These are phyloP conservation scores for Empidonax traillii DNA, from an alignment of 2,113 vertebrate genomes.

Conservation along the genomic window DNA sequence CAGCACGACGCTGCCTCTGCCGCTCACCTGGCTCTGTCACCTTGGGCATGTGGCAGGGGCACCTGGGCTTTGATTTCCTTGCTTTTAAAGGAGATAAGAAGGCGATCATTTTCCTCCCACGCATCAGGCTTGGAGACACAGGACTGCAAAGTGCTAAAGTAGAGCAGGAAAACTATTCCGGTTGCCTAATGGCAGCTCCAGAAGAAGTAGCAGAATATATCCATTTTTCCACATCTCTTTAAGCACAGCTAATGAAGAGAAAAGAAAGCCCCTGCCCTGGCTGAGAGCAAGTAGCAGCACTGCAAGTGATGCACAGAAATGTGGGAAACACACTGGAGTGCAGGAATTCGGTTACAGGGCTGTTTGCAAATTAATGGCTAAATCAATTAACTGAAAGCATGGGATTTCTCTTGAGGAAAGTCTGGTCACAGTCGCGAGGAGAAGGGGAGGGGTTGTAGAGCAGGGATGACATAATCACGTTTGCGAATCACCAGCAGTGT, in stretches of 20 bases:
- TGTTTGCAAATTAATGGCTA: slow-evolving; percentile 45
- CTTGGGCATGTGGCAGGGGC: neutral
- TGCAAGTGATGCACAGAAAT: neutral
- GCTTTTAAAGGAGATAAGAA: neutral
- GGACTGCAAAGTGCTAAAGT: neutral
- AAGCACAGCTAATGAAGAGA: neutral
- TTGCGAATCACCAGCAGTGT: slow-evolving; percentile 60
- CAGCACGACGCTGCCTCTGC: neutral
- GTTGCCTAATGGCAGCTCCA: neutral
- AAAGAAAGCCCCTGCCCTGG: neutral
- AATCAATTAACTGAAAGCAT: slow-evolving; percentile 27
- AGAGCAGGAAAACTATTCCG: neutral
- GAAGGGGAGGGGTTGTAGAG: slow-evolving; percentile 19
- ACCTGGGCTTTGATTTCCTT: neutral
- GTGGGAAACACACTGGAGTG: neutral
- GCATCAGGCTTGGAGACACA: neutral
- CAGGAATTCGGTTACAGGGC: neutral
- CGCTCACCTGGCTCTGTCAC: neutral
- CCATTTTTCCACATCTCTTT: neutral
- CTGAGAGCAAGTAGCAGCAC: neutral
- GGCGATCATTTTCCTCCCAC: neutral
- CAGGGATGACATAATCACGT: slow-evolving; percentile 52
- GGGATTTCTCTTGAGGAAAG: slow-evolving; percentile 55
- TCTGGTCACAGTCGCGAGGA: neutral
- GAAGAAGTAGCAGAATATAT: neutral